Base-by-base conservation (phyloP, 2,888 invertebrate genomes). In the Osmoderma eremita region DNA sequence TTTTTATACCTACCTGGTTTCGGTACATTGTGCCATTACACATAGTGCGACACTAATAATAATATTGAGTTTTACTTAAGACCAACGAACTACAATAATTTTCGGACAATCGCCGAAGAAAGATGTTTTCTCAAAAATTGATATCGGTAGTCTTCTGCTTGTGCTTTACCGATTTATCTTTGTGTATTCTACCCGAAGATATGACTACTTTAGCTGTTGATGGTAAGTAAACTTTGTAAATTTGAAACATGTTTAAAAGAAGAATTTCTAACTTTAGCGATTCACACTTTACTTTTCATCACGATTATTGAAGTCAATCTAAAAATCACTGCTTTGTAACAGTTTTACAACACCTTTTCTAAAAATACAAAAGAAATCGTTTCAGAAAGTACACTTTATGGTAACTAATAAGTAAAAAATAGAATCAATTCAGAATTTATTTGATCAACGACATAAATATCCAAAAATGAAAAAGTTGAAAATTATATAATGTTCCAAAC, bases 71-170 rank as follows among this genome's bases (percentile, higher is more conserved):
- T 61, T 45, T 30, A 36, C 30, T 45, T 18, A 48, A 48, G 30
- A 61, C 30, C 38, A 53, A 17, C 53, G 30, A 48, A 61, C 18
- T 61, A 45, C 15, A 61, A 48, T 61, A 30, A 30, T 45, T 61
- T 42, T 15, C 30, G 30, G 30, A 30, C 6, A 30, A 30, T 30
- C 6, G 30, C 6, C 30, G 30, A 48, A 8, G 17, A 42, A 71
- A 67, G 61, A 80, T 79, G 80, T 76, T 77, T 71, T 68, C 78
- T 36, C 75, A 79, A 63, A 76, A 74, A 17, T 38, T n/a, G 80
- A 79, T 81, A 78, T 69, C 81, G 66, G 79, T 81, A 62, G 72
- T 81, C 67, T 79, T 80, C 77, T 79, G 80, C 1, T 71, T 81
- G 8, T 80, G 78, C 73, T 75, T 79, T 48, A 77, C 78, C 54